phyloP scores from a whole-genome alignment of 1,140 invertebrate species.

The Drosophila carrolli region DNA sequence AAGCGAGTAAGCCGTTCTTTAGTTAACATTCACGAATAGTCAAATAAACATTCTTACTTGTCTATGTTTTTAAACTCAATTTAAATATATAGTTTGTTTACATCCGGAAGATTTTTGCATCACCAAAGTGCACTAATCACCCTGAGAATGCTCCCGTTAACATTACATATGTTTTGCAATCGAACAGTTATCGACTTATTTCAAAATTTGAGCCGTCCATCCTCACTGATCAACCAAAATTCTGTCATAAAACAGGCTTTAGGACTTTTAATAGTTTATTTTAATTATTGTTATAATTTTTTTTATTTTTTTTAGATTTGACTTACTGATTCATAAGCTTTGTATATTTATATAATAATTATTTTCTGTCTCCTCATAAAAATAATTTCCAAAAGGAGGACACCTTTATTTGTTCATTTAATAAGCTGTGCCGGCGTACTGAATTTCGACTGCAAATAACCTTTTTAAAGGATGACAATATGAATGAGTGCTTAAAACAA shows the following conservation, averaged over 20 bases:
- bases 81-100: background rate
- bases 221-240: too few relatives aligned
- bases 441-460: too few relatives aligned
- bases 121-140: background rate
- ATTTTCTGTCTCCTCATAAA: too few relatives aligned
- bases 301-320: too few relatives aligned
- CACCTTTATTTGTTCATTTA: too few relatives aligned
- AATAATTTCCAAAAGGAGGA: too few relatives aligned
- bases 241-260: too few relatives aligned
- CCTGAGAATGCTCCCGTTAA: background rate
- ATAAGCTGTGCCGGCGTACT: too few relatives aligned
- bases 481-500: too few relatives aligned
- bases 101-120: background rate
- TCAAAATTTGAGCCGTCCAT: background rate
- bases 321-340: too few relatives aligned
- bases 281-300: background rate
- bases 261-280: background rate
- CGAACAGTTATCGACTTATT: background rate
- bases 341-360: too few relatives aligned
- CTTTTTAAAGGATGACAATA: too few relatives aligned
- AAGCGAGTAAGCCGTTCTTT: background rate
- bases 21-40: background rate
- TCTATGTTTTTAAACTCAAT: background rate
- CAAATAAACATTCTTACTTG: background rate
- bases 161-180: background rate